phyloP scores from a whole-genome alignment of 37 sponge, comb jelly and placozoan genomes.

The Hormiphora californensis region DNA sequence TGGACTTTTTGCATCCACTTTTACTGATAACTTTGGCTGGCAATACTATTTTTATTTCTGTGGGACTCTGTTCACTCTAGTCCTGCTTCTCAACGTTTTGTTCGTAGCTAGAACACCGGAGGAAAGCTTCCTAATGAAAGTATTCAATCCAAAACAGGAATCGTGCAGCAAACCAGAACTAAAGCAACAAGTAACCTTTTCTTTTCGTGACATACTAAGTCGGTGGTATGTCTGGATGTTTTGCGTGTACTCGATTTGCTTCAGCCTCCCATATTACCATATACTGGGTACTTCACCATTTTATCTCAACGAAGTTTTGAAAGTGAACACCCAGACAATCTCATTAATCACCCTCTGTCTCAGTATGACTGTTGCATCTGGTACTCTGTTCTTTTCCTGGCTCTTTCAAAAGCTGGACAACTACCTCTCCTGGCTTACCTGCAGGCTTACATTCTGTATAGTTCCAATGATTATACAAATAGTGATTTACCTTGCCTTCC shows the following conservation, averaged over 20 bases:
- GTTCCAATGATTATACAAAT: not conserved
- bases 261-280: not conserved
- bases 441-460: not conserved
- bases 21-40: not conserved
- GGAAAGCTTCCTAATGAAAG: no score
- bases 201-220: no score
- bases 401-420: not conserved
- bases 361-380: not conserved
- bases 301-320: not conserved
- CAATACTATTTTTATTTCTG: conserved; percentile 1
- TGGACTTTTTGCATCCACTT: not conserved
- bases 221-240: not conserved
- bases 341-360: not conserved
- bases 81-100: not conserved
- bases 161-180: no score
- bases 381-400: not conserved
- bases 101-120: no score
- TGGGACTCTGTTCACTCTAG: not conserved
- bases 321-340: not conserved
- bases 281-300: not conserved
- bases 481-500: not conserved
- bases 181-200: no score
- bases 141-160: no score
- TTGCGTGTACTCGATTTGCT: not conserved
- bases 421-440: not conserved